These are phyloP conservation scores for Drosophila fuyamai DNA, from an alignment of 1,140 invertebrate species.

Conservation along the genomic window DNA sequence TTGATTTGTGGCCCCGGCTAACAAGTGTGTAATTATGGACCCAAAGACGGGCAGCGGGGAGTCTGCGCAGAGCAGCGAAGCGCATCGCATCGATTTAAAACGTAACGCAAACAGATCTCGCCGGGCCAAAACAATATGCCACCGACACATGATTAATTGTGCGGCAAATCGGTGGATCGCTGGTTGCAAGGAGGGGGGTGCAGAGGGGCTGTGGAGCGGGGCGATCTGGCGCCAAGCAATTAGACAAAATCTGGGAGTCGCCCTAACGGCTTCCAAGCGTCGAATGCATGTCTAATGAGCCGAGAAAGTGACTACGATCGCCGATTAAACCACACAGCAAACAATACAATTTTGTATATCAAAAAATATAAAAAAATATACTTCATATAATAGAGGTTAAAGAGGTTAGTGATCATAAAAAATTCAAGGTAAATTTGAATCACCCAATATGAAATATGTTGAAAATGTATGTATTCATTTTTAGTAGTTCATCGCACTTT, in stretches of 20 bases:
- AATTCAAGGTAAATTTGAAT: too few relatives aligned
- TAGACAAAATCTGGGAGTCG: constrained; percentile 69
- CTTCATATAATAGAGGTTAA: too few relatives aligned
- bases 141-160: constrained; percentile 70
- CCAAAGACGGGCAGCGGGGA: constrained; percentile 35
- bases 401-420: too few relatives aligned
- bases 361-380: not conserved
- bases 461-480: too few relatives aligned
- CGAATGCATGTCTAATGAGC: constrained; percentile 76
- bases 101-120: constrained; percentile 63
- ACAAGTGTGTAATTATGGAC: constrained; percentile 82
- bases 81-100: constrained; percentile 73
- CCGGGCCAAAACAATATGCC: constrained; percentile 51
- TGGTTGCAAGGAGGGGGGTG: not conserved
- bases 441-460: too few relatives aligned
- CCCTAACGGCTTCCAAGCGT: constrained; percentile 71
- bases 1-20: constrained; percentile 78
- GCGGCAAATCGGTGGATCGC: constrained; percentile 30
- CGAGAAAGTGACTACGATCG: constrained; percentile 67
- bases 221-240: constrained; percentile 70
- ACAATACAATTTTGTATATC: not conserved
- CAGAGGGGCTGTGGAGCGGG: not conserved
- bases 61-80: constrained; percentile 8
- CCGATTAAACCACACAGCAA: constrained; percentile 15
- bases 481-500: too few relatives aligned